Base-by-base conservation (phyloP, 1,140 invertebrate species). In the Yoshiicerus persimilis region DNA sequence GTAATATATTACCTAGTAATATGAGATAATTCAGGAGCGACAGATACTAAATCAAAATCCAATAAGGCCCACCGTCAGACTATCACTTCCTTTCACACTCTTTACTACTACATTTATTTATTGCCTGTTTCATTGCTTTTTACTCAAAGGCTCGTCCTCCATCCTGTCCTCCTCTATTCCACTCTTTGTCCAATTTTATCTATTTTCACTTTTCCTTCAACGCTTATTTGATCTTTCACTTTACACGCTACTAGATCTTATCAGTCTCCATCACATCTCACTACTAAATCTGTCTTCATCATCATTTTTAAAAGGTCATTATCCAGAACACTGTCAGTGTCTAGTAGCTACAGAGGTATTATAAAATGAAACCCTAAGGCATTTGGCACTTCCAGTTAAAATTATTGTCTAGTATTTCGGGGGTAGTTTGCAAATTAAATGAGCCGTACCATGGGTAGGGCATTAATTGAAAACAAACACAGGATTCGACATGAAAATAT, bases 41-140 rank as follows among this genome's bases (percentile, higher is more conserved):
- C 84, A 64, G 84, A 62, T 41, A 47, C 83, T 86, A 86, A 86
- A 86, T 86, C 84, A 86, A 86, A 86, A 86, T 86, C 84, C 84
- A 86, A 86, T 86, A 86, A 86, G 62, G 41, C 83, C 27, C 83
- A 84, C 83, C 75, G 75, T 80, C 75, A 80, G 32, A 36, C 75
- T 80, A 36, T 80, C 75, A 80, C 75, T 80, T 80, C 75, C 75
- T 80, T 80, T 80, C 75, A 80, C 75, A 80, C 75, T 36, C 75
- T 80, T 80, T 80, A 80, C 30, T 80, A 38, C 75, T 80, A n/a
- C 34, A 80, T 80, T 80, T 80, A 80, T 80, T 80, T 80, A 80
- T 80, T 80, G 75, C 75, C 20, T 32, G 20, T 80, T 80, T 80
- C 75, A 80, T 80, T 80, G 30, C 75, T 80, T 80, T 34, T 80